Conservation (phyloP, 2,113 vertebrate genomes). For the Peromyscus leucopus region DNA sequence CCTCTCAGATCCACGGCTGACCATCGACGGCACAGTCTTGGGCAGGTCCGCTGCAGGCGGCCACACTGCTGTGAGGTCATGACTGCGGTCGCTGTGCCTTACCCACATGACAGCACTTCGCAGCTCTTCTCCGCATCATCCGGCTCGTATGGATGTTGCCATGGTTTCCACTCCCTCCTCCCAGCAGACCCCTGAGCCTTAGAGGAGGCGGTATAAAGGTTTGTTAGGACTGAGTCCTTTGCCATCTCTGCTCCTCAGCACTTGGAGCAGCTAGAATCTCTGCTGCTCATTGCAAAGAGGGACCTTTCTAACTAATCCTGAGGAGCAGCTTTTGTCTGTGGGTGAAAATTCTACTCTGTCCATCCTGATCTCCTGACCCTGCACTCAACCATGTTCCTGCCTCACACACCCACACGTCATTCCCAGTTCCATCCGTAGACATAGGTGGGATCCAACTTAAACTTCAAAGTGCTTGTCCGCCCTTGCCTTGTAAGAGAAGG, state of each 20-base stretch:
- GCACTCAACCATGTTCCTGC: not conserved
- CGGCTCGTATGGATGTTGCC: not conserved
- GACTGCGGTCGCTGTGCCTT: not conserved
- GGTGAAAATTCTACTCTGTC: not conserved
- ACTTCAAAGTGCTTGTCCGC: not conserved
- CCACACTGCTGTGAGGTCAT: not conserved
- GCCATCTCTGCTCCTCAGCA: not conserved
- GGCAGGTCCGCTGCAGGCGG: not conserved
- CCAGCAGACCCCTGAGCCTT: not conserved
- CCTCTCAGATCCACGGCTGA: not conserved
- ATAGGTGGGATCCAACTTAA: not conserved
- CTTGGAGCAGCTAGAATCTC: not conserved
- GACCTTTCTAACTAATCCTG: not conserved
- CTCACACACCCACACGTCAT: not conserved
- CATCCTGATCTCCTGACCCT: not conserved
- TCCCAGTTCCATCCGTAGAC: not conserved
- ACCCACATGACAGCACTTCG: not conserved
- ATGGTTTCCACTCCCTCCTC: not conserved
- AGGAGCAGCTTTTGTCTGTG: not conserved
- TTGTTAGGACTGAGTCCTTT: not conserved
- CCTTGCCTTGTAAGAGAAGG: not conserved
- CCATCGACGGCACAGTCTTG: not conserved
- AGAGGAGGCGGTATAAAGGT: not conserved
- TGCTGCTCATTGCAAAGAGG: not conserved
- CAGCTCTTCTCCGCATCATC: too few relatives aligned